Evolutionary conservation across 2,113 vertebrate species (phyloP).

Genomic region (Sylvia atricapilla): DNA sequence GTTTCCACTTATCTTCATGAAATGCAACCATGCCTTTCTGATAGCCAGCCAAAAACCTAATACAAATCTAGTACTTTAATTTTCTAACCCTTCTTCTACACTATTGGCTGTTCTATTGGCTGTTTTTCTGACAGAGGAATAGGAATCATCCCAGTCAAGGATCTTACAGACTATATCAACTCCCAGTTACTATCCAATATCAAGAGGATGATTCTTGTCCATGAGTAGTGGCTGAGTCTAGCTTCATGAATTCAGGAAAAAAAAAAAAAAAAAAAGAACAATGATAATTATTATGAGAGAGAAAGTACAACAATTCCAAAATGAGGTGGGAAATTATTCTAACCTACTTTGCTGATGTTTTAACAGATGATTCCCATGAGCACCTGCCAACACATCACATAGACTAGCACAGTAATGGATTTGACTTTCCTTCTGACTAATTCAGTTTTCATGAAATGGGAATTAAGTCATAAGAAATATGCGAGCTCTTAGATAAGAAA

Average conservation of each 20-base stretch:
- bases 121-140: neutral
- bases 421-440: slow-evolving; percentile 24
- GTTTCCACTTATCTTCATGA: neutral
- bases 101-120: neutral
- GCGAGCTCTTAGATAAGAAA: neutral
- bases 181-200: neutral
- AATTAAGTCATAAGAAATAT: slow-evolving; percentile 2
- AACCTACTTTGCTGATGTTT: neutral
- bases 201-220: neutral
- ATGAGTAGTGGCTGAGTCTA: neutral
- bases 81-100: neutral
- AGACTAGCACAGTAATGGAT: neutral
- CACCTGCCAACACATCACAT: neutral
- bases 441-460: slow-evolving; percentile 28
- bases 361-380: neutral
- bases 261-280: neutral
- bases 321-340: neutral
- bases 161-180: neutral
- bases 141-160: neutral
- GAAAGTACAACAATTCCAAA: neutral
- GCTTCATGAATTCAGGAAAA: neutral
- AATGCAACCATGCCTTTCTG: neutral
- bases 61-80: neutral
- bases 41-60: neutral
- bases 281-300: neutral